phyloP scores from a whole-genome alignment of 2,113 vertebrate genomes.

The Cinclus mexicanus region DNA sequence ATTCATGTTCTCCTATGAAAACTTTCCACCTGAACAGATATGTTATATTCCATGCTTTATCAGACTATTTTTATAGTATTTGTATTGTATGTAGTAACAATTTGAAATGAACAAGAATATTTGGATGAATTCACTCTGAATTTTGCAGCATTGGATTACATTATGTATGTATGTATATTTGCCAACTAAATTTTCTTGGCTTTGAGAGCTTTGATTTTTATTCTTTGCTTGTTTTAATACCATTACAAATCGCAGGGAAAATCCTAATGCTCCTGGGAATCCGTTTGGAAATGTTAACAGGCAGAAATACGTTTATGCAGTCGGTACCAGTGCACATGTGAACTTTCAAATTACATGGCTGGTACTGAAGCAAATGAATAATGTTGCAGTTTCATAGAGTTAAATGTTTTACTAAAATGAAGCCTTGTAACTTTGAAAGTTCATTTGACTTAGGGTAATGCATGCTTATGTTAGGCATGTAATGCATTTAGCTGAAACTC shows the following conservation, averaged over 20 bases:
- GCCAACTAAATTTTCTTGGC: conserved; percentile 57
- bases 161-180: conserved; percentile 54
- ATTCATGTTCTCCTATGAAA: conserved; percentile 45
- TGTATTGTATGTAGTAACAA: conserved; percentile 35
- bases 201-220: conserved; percentile 46
- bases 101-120: conserved; percentile 57
- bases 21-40: conserved; percentile 41
- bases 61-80: conserved; percentile 58
- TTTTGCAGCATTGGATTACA: conserved; percentile 62
- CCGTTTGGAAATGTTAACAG: not conserved
- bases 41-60: conserved; percentile 17
- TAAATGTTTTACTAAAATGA: conserved; percentile 60
- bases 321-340: conserved; percentile 52
- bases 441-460: conserved; percentile 65
- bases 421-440: conserved; percentile 76
- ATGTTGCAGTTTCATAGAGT: conserved; percentile 58
- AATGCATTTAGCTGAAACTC: conserved; percentile 66
- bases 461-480: conserved; percentile 71
- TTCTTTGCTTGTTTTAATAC: conserved; percentile 24
- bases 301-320: conserved; percentile 38
- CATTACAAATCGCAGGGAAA: conserved; percentile 29
- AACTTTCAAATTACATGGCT: conserved; percentile 65
- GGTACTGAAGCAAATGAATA: conserved; percentile 57
- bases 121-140: conserved; percentile 53
- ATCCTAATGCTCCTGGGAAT: conserved; percentile 14